Conservation (phyloP, 2,888 invertebrate genomes). For the Diloba caeruleocephala region DNA sequence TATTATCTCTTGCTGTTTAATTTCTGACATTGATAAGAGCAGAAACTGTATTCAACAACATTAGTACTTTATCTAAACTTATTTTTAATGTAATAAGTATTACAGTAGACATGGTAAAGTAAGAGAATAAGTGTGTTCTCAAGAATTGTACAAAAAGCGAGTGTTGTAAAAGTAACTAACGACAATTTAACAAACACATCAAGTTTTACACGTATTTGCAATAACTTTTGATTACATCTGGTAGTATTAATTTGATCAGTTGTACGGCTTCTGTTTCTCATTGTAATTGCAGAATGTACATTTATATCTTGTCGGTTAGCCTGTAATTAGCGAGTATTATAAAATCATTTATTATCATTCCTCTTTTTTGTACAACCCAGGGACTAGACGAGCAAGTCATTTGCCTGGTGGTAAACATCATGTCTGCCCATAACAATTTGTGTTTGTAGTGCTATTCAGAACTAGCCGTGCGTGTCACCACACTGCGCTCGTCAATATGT, state of each 20-base stretch:
- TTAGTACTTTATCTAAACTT: conserved; percentile 1
- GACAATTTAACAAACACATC: conserved; percentile 88
- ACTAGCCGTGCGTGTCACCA: too few species aligned
- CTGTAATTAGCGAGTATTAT: conserved; percentile 50
- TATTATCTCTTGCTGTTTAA: too few species aligned
- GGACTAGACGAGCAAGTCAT: too few species aligned
- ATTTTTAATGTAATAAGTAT: conserved; percentile 5
- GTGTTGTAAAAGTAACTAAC: conserved; percentile 69
- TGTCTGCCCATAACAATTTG: too few species aligned
- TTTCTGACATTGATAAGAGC: too few species aligned
- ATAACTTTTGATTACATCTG: conserved; percentile 79
- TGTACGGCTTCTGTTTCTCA: conserved; percentile 67
- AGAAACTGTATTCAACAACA: too few species aligned
- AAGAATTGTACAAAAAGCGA: conserved; percentile 58
- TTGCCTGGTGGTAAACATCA: too few species aligned
- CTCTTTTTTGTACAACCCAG: conserved; percentile 23
- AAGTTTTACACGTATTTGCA: conserved; percentile 82
- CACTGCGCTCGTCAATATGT: too few species aligned
- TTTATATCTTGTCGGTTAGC: conserved; percentile 16
- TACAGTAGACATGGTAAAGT: conserved; percentile 14
- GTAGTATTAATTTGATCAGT: conserved; percentile 80
- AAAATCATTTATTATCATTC: conserved; percentile 40
- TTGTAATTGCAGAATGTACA: conserved; percentile 72
- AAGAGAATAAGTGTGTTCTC: conserved; percentile 52
- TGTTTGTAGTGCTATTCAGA: too few species aligned